Base-by-base conservation (phyloP, 2,888 invertebrate species). In the Amblyteles armatorius region DNA sequence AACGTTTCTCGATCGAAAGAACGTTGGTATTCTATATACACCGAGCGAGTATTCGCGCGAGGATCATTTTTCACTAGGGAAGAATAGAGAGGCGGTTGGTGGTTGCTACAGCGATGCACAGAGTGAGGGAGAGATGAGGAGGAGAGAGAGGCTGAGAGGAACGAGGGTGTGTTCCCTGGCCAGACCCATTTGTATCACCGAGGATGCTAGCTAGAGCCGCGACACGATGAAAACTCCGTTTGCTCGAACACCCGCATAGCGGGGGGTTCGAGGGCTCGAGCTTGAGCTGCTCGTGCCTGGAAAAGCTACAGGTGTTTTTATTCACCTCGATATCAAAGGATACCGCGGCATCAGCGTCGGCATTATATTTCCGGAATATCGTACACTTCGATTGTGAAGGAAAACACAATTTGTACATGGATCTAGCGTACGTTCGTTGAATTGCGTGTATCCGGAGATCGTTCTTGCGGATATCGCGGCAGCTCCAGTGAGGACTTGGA, bases 271-370 rank as follows among this genome's bases (percentile, higher is more conserved):
- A 57, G 65, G 55, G 71, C 26, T 55, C 33, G 63, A 50, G 76
- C 7, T 76, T 80, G 52, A 50, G 65, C 68, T 55, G 67, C 72
- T 50, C 65, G 67, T 52, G 48, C 65, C 69, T 33, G 33, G 55
- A 55, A 82, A 72, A 50, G 74, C 82, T 52, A 85, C 85, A 85
- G 82, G 85, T 85, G 85, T 80, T 85, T 84, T 80, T 80, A 83
- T 85, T 85, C 68, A 79, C n/a, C 69, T 50, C 52, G 60, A 83
- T 52, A 79, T 55, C 69, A 79, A 74, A 79, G 78, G 68, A 79
- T n/a, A 57, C 33, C 63, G n/a, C 73, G 68, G 5, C 48, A 73
- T 67, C 55, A 44, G 9, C 48, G 67, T 67, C 44, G 40, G 67
- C 63, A 11, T 33, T n/a, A 40, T 29, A 19, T 69, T 33, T 69